Base-by-base conservation (phyloP, 2,888 invertebrate species). In the Sclerodermus sp. region DNA sequence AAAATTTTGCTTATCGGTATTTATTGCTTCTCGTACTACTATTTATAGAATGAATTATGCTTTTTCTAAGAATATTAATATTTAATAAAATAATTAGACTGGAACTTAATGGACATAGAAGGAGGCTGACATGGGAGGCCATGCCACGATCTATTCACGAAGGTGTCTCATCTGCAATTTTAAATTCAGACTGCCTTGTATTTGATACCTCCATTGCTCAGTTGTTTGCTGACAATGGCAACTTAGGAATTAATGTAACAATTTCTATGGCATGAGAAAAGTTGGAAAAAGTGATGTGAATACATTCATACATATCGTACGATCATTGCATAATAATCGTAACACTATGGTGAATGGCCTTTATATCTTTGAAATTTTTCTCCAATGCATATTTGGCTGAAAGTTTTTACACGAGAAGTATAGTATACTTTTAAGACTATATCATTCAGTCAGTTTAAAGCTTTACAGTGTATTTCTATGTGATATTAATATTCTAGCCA, bases 121-220 rank as follows among this genome's bases (percentile, higher is more conserved):
- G 99, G 51, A 86, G 98, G 49, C 84, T 99, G 47, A 97, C 96
- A 8, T 99, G 99, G 98, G 99, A 99, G 81, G 98, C 98, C 2
- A 96, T 96, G 84, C 98, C 99, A 0, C 85, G 97, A 45, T 96
- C 96, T 47, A 99, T 99, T 72, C 98, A 98, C 74, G 99, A 99
- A 82, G 98, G 99, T 51, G 96, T 99, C 16, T 93, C 96, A 42
- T 93, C 94, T 15, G 98, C 98, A 42, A 99, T 99, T 70, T 87
- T 93, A 81, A 96, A 94, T 76, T 96, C 96, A 17, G 99, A 99
- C 82, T 99, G 99, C 78, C 86, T 99, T 57, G 96, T 98, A 57
- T 99, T 99, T 81, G 99, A 99, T 80, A 96, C 96, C 47, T 93
- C 93, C 62, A 94, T 96, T 75, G 99, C 99, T 58, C 95, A 97